Base-by-base conservation (phyloP, 1,140 invertebrate species). In the Drosophila subpulchrella region DNA sequence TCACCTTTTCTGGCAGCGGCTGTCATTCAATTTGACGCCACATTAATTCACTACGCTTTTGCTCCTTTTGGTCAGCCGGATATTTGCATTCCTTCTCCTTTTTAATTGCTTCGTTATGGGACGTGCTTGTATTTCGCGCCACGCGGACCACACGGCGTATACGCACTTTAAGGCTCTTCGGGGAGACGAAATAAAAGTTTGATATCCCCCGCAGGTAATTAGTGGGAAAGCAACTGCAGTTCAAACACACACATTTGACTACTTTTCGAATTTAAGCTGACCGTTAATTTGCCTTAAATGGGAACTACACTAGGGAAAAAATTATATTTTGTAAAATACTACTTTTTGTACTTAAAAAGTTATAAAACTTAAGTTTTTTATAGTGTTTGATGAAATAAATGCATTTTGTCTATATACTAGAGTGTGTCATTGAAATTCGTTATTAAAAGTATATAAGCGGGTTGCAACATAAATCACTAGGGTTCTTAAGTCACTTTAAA, bases 11-110 rank as follows among this genome's bases (percentile, higher is more conserved):
- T 68, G 72, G 76, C 62, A 39, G 71, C 56, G 61, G 62, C 67
- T 72, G 82, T 81, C 82, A 88, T 88, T 86, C 75, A 88, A 86
- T 86, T 86, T 88, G 75, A 88, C 83, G 83, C 78, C 75, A 88
- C 75, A 83, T 88, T 82, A 72, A 86, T 86, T 86, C 82, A 86
- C 59, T 41, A 55, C 57, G 72, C 20, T 67, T 68, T 30, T 54
- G 51, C 36, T 41, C 42, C 41, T 44, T 53, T 81, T 63, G 44
- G 65, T 38, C 61, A 66, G 20, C 50, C 44, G 50, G 24, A 62
- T 67, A 79, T 73, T 70, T 74, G 65, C 60, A 75, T 67, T 63
- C 42, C 46, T 62, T 66, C 78, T 62, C 55, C 61, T 34, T 82
- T 82, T 79, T 86, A 82, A 88, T 86, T 88, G 77, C 74, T 81